Base-by-base conservation (phyloP, 2,888 invertebrate species). In the Pasiphila rectangulata region DNA sequence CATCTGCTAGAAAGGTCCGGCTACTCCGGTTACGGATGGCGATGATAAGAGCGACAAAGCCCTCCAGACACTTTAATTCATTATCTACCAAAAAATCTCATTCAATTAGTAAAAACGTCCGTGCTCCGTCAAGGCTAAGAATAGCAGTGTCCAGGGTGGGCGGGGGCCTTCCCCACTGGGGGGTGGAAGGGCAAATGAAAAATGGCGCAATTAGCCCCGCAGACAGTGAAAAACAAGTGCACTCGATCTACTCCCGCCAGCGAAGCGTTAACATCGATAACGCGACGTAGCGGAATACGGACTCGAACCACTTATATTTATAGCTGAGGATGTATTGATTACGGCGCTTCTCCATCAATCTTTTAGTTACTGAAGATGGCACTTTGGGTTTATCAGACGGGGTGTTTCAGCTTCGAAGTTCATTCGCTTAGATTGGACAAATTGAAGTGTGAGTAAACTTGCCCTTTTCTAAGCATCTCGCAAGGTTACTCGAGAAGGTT, bases 161-260 rank as follows among this genome's bases (percentile, higher is more conserved):
- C 35, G 54, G 51, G 42, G 45, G 27, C 50, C 37, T 54, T 42
- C 48, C 51, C 48, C 57, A 36, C 49, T 38, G 25, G 35, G 39
- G 44, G 40, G 50, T 46, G 47, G 4, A 12, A 27, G 38, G 34
- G 39, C 72, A 75, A 75, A 81, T 86, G 87, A 88, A 82, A 85
- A 87, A 87, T 86, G 77, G 83, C 75, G 81, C 84, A 85, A 86
- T 87, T 88, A 87, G 86, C 79, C 75, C 70, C 78, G 69, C 79
- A 81, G 87, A 87, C 87, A 86, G 86, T 86, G 87, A 88, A 84
- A 85, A 85, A 88, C 85, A 83, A 85, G 84, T 82, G 83, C 83
- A 83, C 83, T 84, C 82, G 75, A 83, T 85, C 84, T 83, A 71
- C 67, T 64, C 63, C 72, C 67, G 72, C 63, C 69, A 56, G 39